Evolutionary conservation across 2,888 invertebrate genomes (phyloP).

Genomic region (Brenthis ino): DNA sequence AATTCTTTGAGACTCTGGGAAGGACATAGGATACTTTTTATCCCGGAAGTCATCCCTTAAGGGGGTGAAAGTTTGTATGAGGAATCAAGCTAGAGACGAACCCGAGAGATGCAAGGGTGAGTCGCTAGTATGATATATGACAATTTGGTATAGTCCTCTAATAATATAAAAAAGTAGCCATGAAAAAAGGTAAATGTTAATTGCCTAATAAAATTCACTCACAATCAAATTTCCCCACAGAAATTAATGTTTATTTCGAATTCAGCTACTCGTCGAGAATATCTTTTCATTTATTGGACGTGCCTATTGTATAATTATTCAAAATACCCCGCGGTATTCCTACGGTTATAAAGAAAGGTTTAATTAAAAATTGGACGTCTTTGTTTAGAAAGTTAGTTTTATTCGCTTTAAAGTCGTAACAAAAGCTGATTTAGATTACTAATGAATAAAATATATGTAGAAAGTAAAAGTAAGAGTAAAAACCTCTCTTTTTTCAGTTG

Average conservation of each 20-base stretch:
- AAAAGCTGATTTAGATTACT: background rate
- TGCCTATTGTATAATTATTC: conserved; percentile 20
- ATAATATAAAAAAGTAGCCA: conserved; percentile 42
- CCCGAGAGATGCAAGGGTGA: too few relatives aligned
- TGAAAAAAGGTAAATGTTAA: conserved; percentile 56
- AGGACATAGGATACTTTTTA: too few relatives aligned
- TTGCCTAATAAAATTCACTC: conserved; percentile 62
- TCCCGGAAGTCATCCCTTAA: too few relatives aligned
- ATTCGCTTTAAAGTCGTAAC: background rate
- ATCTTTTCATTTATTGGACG: conserved; percentile 35
- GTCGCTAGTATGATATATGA: too few relatives aligned
- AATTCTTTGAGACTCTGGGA: too few relatives aligned
- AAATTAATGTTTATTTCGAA: conserved; percentile 45
- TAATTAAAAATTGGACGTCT: conserved; percentile 4
- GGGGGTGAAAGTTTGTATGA: too few relatives aligned
- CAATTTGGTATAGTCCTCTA: background rate
- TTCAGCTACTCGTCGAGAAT: conserved; percentile 20
- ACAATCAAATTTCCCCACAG: conserved; percentile 53
- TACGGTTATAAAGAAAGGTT: conserved; percentile 11
- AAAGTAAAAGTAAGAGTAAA: too few relatives aligned
- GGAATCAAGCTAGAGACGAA: too few relatives aligned
- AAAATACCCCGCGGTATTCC: conserved; percentile 19
- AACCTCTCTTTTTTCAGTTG: too few relatives aligned
- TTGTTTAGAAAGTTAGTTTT: conserved; percentile 1
- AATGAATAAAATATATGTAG: background rate